Base-by-base conservation (phyloP, 2,888 invertebrate species). In the Palloptera scutellata region DNA sequence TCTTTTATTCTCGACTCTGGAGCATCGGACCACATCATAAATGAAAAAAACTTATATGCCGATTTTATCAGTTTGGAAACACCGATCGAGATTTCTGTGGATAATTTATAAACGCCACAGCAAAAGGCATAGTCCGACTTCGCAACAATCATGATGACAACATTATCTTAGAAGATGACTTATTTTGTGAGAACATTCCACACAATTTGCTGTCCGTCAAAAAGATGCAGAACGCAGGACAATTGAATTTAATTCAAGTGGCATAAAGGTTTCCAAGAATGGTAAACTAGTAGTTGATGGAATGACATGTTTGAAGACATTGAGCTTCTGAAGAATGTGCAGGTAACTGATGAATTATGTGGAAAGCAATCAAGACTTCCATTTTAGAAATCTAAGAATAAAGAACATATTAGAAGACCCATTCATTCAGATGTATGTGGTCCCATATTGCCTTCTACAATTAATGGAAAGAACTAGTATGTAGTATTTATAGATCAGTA, bases 381-480 rank as follows among this genome's bases (percentile, higher is more conserved):
- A n/a, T n/a, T n/a, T n/a, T n/a, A n/a, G n/a, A n/a, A n/a, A n/a
- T n/a, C n/a, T n/a, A n/a, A n/a, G n/a, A n/a, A n/a, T n/a, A n/a
- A n/a, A n/a, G n/a, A n/a, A n/a, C 66, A 4, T 57, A 74, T 77
- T 43, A 74, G 71, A 55, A 71, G 79, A 72, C 79, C 81, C 11
- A 70, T 82, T 42, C 79, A 79, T 73, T 73, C 79, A 41, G 79
- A 79, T 69, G 75, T 81, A 20, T 80, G 60, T n/a, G 48, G 43
- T 4, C 30, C 60, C 20, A 54, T 82, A 41, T 77, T 79, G 64
- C 80, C 79, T 66, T 15, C 74, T 1, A 79, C 81, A 1, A 70
- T 79, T 68, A 74, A 83, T 69, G 72, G 72, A 17, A 78, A 78
- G 68, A 79, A 77, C 54, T 81, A 83, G 71, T 78, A 80, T 72